A percentile compares a stretch with the other conserved stretches of the same genome.
Conservation (phyloP, 1,140 invertebrate genomes). For the Pseudomyrmex pallidus region DNA sequence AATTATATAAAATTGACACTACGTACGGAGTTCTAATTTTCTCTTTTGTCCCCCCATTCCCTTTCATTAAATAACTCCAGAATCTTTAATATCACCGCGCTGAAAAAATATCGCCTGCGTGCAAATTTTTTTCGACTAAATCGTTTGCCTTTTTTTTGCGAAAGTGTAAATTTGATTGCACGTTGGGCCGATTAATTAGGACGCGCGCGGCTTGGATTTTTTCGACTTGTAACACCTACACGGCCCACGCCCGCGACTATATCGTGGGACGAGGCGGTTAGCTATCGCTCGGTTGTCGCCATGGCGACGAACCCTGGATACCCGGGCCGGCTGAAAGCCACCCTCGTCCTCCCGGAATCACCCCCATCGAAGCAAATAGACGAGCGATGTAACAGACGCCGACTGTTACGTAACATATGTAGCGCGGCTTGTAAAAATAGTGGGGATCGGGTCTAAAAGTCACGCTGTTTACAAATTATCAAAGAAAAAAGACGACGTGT, state of each 20-base stretch:
- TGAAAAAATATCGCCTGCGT: not conserved
- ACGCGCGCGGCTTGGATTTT: not conserved
- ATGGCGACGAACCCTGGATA: slow-evolving; percentile 77
- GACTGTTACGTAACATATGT: not conserved
- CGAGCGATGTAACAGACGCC: slow-evolving; percentile 19
- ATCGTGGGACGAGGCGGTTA: slow-evolving; percentile 17
- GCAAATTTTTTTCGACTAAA: not conserved
- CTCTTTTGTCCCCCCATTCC: not conserved
- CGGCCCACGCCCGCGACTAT: not conserved
- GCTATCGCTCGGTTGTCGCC: slow-evolving; percentile 65
- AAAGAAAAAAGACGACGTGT: too few relatives aligned
- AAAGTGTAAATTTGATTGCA: slow-evolving; percentile 28
- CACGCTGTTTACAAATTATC: too few relatives aligned
- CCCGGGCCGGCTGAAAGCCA: slow-evolving; percentile 66
- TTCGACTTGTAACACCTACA: slow-evolving; percentile 19
- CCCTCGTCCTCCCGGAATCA: slow-evolving; percentile 9
- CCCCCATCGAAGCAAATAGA: slow-evolving; percentile 20
- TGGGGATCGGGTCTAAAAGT: too few relatives aligned
- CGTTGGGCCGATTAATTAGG: slow-evolving; percentile 17
- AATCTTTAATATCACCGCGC: slow-evolving; percentile 2
- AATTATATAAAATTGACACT: slow-evolving; percentile 66
- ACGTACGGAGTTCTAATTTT: slow-evolving; percentile 7
- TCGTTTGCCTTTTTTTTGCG: not conserved
- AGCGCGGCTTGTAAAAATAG: not conserved
- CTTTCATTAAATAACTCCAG: not conserved